A percentile compares a stretch with the other conserved stretches of the same genome.
phyloP scores from a whole-genome alignment of 2,797 vertebrate genomes.

The Esox masquinongy region DNA sequence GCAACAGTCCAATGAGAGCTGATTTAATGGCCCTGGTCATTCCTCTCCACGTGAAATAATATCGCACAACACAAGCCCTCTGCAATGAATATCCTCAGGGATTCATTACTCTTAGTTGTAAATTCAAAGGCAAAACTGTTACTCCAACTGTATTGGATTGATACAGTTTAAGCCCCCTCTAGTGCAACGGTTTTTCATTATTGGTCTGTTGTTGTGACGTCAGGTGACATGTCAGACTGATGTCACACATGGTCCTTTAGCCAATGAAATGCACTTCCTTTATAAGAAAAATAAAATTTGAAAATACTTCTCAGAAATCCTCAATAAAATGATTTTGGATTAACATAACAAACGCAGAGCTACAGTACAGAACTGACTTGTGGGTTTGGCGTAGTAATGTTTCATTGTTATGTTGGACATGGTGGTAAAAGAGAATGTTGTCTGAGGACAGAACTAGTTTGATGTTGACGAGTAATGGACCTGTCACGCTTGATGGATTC shows the following conservation, averaged over 20 bases:
- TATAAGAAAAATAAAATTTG: neutral
- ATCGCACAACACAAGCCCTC: conserved; percentile 58
- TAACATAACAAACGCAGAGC: conserved; percentile 25
- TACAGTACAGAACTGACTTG: neutral
- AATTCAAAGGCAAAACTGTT: conserved; percentile 65
- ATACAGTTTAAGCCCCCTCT: too few species aligned
- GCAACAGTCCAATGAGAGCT: conserved; percentile 68
- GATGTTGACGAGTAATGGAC: conserved; percentile 68
- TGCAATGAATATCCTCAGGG: conserved; percentile 68
- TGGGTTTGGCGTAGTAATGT: conserved; percentile 52
- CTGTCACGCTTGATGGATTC: conserved; percentile 69
- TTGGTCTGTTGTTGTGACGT: too few species aligned
- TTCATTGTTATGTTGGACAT: conserved; percentile 52
- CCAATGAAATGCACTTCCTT: neutral
- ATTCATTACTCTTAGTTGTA: conserved; percentile 58
- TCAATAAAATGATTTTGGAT: neutral
- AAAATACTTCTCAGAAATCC: neutral
- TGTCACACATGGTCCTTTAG: neutral
- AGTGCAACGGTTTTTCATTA: conserved; percentile 9
- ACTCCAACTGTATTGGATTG: conserved; percentile 9
- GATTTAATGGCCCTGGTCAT: conserved; percentile 62
- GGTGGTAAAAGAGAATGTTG: conserved; percentile 54
- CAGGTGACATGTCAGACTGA: neutral
- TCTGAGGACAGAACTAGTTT: conserved; percentile 65
- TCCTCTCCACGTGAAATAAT: conserved; percentile 63